Evolutionary conservation across 2,888 invertebrate species (phyloP).

Genomic region (Phalera bucephala): DNA sequence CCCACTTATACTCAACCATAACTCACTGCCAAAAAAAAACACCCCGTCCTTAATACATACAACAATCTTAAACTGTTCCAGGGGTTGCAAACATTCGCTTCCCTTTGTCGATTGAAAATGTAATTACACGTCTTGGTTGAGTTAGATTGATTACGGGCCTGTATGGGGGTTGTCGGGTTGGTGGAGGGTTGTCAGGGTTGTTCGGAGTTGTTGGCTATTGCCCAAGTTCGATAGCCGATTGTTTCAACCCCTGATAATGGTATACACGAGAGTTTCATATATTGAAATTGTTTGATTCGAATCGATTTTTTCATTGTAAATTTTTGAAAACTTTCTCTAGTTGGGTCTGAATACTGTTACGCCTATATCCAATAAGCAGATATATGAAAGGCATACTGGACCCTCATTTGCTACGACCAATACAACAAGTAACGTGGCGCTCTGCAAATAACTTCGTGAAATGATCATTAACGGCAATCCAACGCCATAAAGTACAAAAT

Average conservation of each 20-base stretch:
- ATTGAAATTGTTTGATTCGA: not conserved
- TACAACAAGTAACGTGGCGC: too few relatives aligned
- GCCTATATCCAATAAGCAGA: too few relatives aligned
- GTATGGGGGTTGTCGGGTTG: slow-evolving; percentile 2
- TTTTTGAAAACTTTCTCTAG: slow-evolving; percentile 13
- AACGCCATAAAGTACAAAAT: too few relatives aligned
- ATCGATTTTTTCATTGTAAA: too few relatives aligned
- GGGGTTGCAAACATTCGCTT: slow-evolving; percentile 11
- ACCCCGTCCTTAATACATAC: not conserved
- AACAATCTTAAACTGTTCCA: slow-evolving; percentile 3
- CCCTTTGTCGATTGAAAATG: slow-evolving; percentile 26
- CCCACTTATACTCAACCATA: not conserved
- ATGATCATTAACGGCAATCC: too few relatives aligned
- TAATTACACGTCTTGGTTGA: slow-evolving; percentile 32
- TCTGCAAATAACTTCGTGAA: too few relatives aligned
- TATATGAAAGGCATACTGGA: too few relatives aligned
- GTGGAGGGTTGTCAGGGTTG: slow-evolving; percentile 2
- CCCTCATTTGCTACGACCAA: too few relatives aligned
- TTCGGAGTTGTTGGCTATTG: too few relatives aligned
- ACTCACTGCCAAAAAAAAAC: not conserved
- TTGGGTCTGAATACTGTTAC: too few relatives aligned
- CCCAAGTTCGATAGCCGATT: not conserved
- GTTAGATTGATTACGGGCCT: slow-evolving; percentile 24
- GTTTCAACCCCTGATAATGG: not conserved
- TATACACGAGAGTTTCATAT: not conserved